These are phyloP conservation scores for Pristiophorus japonicus DNA, from an alignment of 2,113 vertebrate species.

Conservation along the genomic window DNA sequence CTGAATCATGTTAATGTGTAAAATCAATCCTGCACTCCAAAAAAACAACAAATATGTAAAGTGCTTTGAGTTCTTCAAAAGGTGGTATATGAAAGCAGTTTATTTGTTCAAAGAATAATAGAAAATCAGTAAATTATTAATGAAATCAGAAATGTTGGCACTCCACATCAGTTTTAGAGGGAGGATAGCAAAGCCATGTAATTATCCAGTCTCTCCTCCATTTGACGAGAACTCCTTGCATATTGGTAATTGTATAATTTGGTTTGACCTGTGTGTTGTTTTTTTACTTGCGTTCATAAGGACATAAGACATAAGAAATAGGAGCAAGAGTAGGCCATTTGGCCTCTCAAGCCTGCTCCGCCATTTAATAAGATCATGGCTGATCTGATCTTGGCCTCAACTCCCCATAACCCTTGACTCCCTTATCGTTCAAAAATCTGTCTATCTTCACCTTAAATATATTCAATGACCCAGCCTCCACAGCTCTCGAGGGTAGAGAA, in stretches of 20 bases:
- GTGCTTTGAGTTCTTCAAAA: background rate
- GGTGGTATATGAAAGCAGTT: background rate
- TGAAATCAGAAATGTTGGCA: background rate
- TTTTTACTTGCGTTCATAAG: too few relatives aligned
- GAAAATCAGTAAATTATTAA: background rate
- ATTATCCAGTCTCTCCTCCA: background rate
- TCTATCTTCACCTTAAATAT: too few relatives aligned
- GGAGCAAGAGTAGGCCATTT: too few relatives aligned
- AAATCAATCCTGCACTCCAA: background rate
- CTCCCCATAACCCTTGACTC: too few relatives aligned
- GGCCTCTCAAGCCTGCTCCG: too few relatives aligned
- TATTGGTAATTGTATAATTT: background rate
- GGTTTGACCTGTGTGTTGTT: background rate
- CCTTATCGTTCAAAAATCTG: too few relatives aligned
- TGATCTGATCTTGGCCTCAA: too few relatives aligned
- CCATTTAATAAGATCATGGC: too few relatives aligned
- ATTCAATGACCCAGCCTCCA: too few relatives aligned
- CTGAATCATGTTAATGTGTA: background rate
- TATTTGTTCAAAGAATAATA: background rate
- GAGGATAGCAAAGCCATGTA: background rate
- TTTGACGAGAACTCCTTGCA: background rate
- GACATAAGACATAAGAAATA: too few relatives aligned
- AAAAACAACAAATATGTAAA: background rate
- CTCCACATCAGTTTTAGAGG: background rate
- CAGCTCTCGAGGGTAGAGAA: too few relatives aligned